Base-by-base conservation (phyloP, 2,888 invertebrate genomes). In the Penaeus monodon region DNA sequence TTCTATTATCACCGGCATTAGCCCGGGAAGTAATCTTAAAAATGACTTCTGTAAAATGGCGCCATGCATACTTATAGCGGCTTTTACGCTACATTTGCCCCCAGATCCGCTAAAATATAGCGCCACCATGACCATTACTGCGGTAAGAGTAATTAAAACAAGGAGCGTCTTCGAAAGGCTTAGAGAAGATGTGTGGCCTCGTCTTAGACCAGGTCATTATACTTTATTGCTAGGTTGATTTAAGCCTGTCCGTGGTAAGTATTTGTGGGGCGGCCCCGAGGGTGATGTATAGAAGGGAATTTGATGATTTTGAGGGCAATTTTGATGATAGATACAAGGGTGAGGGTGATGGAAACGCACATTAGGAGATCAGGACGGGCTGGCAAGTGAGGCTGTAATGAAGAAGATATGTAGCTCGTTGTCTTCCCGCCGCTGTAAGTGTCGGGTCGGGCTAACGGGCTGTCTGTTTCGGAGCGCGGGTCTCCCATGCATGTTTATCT, bases 21-120 rank as follows among this genome's bases (percentile, higher is more conserved):
- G 85, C 85, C 80, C 57, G 49, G 85, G 63, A 84, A 80, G 85
- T 85, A 85, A 85, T 85, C 85, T 85, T 85, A 85, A 85, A 85
- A 85, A 85, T 85, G 85, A 80, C 85, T 85, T 80, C 63, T 79
- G 85, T 80, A 85, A 80, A 85, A 85, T 80, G 85, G 85, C 85
- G 85, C 80, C 80, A 85, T 85, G 85, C 85, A 85, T 85, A 80
- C 85, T 85, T 85, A 85, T 85, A 85, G 85, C 85, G 65, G 85
- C 79, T 85, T 85, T 85, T 80, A 85, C 85, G 85, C 85, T 80
- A 80, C 85, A 80, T 85, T 85, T 85, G 79, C 70, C 73, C 85
- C 57, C 66, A 65, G 77, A 85, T 85, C 79, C 70, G 70, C 73
- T 85, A 85, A 85, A 80, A 79, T 85, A 85, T 80, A 57, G 80